These are phyloP conservation scores for Neodiprion fabricii DNA, from an alignment of 1,140 invertebrate species.

Conservation along the genomic window DNA sequence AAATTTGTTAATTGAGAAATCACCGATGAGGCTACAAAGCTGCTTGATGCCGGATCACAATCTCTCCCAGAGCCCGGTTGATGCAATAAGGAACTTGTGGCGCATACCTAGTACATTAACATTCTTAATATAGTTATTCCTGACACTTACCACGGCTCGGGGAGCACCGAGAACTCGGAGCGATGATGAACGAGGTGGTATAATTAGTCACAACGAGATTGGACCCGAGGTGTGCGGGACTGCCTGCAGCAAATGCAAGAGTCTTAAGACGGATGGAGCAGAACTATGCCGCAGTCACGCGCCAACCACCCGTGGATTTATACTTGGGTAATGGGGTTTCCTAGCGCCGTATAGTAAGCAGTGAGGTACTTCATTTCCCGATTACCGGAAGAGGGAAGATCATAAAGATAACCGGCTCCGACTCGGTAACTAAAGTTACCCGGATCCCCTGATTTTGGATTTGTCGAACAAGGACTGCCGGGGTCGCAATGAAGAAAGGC, in stretches of 20 bases:
- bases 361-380: conserved; percentile 10
- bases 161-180: conserved; percentile 16
- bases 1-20: no score
- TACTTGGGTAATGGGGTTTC: conserved; percentile 36
- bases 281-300: conserved; percentile 39
- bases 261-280: conserved; percentile 34
- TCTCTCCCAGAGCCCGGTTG: no score
- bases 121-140: conserved; percentile 9
- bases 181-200: conserved; percentile 28
- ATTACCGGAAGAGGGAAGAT: not conserved
- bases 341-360: conserved; percentile 15
- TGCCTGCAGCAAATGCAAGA: conserved; percentile 7
- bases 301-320: conserved; percentile 37
- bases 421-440: no score
- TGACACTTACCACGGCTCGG: conserved; percentile 2
- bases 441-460: no score
- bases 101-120: not conserved
- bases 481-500: no score
- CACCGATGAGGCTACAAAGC: no score
- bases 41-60: no score
- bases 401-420: no score
- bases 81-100: no score
- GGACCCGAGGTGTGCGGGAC: conserved; percentile 19
- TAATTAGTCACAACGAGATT: conserved; percentile 34
- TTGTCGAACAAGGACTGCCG: no score